Evolutionary conservation across 2,888 invertebrate genomes (phyloP), one percentile per base, ranked within the genome.

Genomic region (Boloria selene): DNA sequence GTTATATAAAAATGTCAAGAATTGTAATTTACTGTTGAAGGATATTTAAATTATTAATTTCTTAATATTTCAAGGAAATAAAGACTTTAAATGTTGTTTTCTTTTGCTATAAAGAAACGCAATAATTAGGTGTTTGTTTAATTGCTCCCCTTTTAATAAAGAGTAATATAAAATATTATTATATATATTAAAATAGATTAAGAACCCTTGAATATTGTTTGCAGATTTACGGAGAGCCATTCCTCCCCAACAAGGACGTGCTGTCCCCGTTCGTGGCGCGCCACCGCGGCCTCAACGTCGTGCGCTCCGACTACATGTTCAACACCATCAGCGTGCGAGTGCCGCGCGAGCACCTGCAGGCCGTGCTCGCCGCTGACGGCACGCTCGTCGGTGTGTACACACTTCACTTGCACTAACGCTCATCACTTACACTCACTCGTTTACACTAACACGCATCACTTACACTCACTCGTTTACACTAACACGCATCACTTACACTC

Each of bases 171-270:
- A n/a, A n/a, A n/a, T n/a, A n/a, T n/a, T n/a, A n/a, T n/a, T n/a
- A n/a, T n/a, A n/a, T n/a, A n/a, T n/a, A 22, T 22, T 22, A 22
- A 22, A 22, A 2, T 22, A 22, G 22, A 22, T n/a, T n/a, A n/a
- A n/a, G n/a, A n/a, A n/a, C n/a, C n/a, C n/a, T 4, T 26, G 4
- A 26, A 5, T 18, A 10, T 18, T 3, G 13, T 2, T 18, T 58
- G 0, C 72, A 89, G 88, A 75, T 88, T 7, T 89, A 88, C 74
- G 89, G 88, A 26, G 87, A 86, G 69, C 89, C 88, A 3, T 81
- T 70, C 73, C 77, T 88, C 0, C 89, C 89, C 0, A 14, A 60
- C 0, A 80, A 77, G 45, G 79, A 82, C 0, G 56, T 67, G 10
- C 73, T 84, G 77, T 0, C 5, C 0, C 74, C 80, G 14, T 77